Base-by-base conservation (phyloP, 2,888 invertebrate genomes). In the Mimas tiliae region DNA sequence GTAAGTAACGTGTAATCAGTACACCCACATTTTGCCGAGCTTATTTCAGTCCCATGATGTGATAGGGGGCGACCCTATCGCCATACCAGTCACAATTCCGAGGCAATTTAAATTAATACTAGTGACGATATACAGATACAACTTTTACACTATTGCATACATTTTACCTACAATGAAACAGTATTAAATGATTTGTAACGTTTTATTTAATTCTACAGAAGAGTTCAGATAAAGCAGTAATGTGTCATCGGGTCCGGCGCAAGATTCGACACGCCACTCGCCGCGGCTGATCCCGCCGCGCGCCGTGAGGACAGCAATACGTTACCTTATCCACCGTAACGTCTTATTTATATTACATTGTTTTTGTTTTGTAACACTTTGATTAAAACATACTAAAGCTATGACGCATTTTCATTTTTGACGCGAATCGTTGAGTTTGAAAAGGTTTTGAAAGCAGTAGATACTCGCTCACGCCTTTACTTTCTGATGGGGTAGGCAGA, bases 181-280 rank as follows among this genome's bases (percentile, higher is more conserved):
- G 14, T 45, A 14, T 45, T 45, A 45, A 45, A 4, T 45, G 1
- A 14, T 9, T 51, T 9, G 19, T 42, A 12, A 19, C 12, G 19
- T 42, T 42, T 42, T 19, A 55, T 55, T 6, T 38, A 19, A 19
- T 55, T 16, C 34, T n/a, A 16, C 55, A 55, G n/a, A n/a, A n/a
- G n/a, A n/a, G n/a, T n/a, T n/a, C n/a, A n/a, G 38, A 38, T 55
- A 55, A 42, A 42, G 58, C 38, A 42, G 42, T 33, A 33, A 58
- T 19, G 42, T 42, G 58, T 58, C 58, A 58, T 58, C 38, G 21
- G 38, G 38, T n/a, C 27, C 47, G 62, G 8, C 51, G 19, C 51
- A 6, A 34, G 50, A 51, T 64, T 51, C 42, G 64, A 64, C 64
- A 51, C 64, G 64, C 64, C 51, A 64, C 38, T 64, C 64, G 51